Evolutionary conservation across 2,888 invertebrate genomes (phyloP).

Genomic region (Pammene aurita): DNA sequence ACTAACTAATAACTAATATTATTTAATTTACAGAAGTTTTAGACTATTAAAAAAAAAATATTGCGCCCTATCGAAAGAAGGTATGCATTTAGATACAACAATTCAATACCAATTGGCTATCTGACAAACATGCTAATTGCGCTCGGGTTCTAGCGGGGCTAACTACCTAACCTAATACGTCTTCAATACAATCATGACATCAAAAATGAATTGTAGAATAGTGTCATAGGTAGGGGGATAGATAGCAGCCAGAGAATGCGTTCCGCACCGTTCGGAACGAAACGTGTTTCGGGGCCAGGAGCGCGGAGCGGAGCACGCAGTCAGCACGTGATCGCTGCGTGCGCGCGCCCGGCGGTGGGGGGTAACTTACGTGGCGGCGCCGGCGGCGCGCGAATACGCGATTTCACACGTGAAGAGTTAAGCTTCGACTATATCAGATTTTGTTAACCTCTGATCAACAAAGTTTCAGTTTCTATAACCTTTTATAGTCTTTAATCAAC

Average conservation of each 20-base stretch:
- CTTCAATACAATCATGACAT: not conserved
- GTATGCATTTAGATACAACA: not conserved
- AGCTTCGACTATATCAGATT: not conserved
- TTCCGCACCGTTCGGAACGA: constrained; percentile 23
- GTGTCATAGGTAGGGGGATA: not conserved
- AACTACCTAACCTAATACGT: too few species aligned
- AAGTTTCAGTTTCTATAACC: too few species aligned
- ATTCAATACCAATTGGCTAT: not conserved
- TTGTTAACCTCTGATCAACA: not conserved
- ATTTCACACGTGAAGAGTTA: not conserved
- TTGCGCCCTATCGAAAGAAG: not conserved
- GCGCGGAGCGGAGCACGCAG: constrained; percentile 42
- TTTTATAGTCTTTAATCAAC: too few species aligned
- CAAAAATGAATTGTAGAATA: not conserved
- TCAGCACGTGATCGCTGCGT: constrained; percentile 50
- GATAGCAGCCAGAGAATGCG: constrained; percentile 23
- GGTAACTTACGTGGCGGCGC: not conserved
- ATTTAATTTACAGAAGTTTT: not conserved
- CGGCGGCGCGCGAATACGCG: not conserved
- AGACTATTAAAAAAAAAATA: too few species aligned
- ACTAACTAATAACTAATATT: too few species aligned
- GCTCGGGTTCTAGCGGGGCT: not conserved
- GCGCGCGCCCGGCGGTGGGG: constrained; percentile 35
- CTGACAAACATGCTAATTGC: not conserved
- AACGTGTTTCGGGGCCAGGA: constrained; percentile 35